Evolutionary conservation across 2,888 invertebrate genomes (phyloP), one percentile per base, ranked within the genome.

Genomic region (Gastrophysa polygoni): DNA sequence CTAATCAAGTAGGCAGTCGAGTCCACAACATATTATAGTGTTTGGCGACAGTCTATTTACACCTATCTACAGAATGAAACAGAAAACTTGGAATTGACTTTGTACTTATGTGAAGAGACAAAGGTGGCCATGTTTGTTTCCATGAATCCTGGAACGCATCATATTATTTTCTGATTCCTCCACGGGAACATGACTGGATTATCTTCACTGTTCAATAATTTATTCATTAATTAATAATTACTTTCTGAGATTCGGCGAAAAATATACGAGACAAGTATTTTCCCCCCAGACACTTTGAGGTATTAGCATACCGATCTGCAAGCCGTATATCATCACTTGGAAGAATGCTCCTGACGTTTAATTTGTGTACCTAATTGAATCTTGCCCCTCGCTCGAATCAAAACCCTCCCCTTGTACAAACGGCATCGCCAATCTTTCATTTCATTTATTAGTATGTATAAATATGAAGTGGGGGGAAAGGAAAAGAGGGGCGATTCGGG

Each of bases 301-400:
- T 24, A 24, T 24, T 24, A 24, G 24, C 24, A 24, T 61, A 62
- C 59, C 64, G 63, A 63, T 62, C 64, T 57, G 50, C 61, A 55
- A 61, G 69, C 69, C 77, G 73, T 76, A 75, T 73, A 77, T 77
- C 76, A 78, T 77, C 76, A 78, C 68, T 66, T 67, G 70, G 67
- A 69, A 71, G 77, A 74, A 75, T 79, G 78, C 74, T 67, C 72
- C 74, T 79, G 79, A 79, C 79, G 74, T 78, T 77, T 78, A 79
- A 79, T 79, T 78, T 78, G 77, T 76, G 74, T 73, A 77, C 75
- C 77, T 79, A 79, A 79, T 79, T 79, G 79, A 78, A 79, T 78
- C 74, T 70, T 71, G 64, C 67, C 71, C 74, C 76, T 72, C 70
- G 75, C 75, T 75, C 77, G 75, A 77, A 78, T 77, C 76, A 75